phyloP scores from a whole-genome alignment of 2,113 vertebrate species.

The Nesogale talazaci region DNA sequence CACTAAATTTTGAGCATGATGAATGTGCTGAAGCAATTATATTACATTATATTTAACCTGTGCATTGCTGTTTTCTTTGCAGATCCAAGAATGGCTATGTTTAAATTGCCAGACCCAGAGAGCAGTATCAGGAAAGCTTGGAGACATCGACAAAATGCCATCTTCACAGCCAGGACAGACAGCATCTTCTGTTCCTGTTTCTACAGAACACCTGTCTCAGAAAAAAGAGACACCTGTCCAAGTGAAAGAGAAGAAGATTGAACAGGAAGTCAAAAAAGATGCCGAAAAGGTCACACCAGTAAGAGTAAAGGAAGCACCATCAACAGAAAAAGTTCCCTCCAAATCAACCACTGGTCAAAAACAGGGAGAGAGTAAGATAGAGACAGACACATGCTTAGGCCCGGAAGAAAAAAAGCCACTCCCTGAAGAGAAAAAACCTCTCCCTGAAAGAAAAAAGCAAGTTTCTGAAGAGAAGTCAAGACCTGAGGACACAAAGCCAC shows the following conservation, averaged over 20 bases:
- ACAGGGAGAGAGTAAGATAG: constrained; percentile 49
- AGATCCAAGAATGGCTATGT: constrained; percentile 97
- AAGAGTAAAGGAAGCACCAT: constrained; percentile 73
- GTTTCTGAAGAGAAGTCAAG: too few species aligned
- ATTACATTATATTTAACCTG: constrained; percentile 54
- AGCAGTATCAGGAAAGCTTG: constrained; percentile 92
- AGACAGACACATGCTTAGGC: constrained; percentile 62
- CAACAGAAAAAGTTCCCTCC: constrained; percentile 71
- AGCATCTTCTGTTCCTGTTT: constrained; percentile 74
- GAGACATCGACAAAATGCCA: constrained; percentile 87
- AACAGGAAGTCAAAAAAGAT: constrained; percentile 78
- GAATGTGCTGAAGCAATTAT: background rate
- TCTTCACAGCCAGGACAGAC: constrained; percentile 84
- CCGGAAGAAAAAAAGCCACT: constrained; percentile 8
- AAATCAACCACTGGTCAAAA: constrained; percentile 68
- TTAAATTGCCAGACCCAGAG: constrained; percentile 97
- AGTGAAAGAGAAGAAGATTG: constrained; percentile 81
- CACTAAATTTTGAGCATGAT: background rate
- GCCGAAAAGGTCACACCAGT: constrained; percentile 74
- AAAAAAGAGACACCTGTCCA: constrained; percentile 63
- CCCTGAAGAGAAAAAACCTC: background rate
- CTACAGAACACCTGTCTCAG: constrained; percentile 75
- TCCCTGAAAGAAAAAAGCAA: background rate
- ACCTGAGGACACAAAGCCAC: background rate
- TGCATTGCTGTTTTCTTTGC: constrained; percentile 70